phyloP scores from a whole-genome alignment of 2,113 vertebrate genomes.

The Engraulis encrasicolus region DNA sequence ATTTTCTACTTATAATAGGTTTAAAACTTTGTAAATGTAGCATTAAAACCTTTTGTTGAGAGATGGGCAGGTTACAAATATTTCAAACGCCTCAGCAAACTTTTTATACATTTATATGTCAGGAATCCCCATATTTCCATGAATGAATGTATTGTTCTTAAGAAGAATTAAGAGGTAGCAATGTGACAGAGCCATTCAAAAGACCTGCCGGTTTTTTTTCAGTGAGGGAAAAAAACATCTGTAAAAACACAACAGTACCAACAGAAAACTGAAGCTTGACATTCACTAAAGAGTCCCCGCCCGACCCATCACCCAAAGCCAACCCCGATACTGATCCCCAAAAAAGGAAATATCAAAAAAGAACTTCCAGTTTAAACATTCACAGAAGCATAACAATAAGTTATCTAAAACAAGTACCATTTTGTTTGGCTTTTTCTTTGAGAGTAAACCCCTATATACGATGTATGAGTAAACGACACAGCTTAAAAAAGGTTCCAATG shows the following conservation, averaged over 20 bases:
- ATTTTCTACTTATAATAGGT: constrained; percentile 48
- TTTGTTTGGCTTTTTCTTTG: constrained; percentile 68
- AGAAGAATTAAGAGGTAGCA: constrained; percentile 85
- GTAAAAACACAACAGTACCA: constrained; percentile 68
- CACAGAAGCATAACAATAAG: constrained; percentile 76
- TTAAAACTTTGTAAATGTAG: constrained; percentile 44
- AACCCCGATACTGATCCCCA: constrained; percentile 31
- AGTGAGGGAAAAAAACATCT: constrained; percentile 71
- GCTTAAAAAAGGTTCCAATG: constrained; percentile 34
- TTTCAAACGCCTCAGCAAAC: constrained; percentile 71
- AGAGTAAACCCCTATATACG: constrained; percentile 51
- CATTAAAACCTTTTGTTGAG: constrained; percentile 64
- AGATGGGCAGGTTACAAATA: constrained; percentile 71
- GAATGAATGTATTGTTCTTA: constrained; percentile 78
- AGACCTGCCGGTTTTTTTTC: constrained; percentile 51
- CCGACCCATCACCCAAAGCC: constrained; percentile 56
- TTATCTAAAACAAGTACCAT: constrained; percentile 85
- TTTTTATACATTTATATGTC: constrained; percentile 75
- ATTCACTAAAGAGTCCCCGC: constrained; percentile 64
- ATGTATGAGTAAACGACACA: constrained; percentile 53
- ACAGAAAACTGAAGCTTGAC: constrained; percentile 72
- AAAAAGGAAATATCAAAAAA: constrained; percentile 68
- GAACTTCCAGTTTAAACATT: constrained; percentile 83
- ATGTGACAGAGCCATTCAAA: constrained; percentile 71
- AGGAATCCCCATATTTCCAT: constrained; percentile 64